phyloP scores from a whole-genome alignment of 2,888 invertebrate species.

The Lasioglossum pauxillum region DNA sequence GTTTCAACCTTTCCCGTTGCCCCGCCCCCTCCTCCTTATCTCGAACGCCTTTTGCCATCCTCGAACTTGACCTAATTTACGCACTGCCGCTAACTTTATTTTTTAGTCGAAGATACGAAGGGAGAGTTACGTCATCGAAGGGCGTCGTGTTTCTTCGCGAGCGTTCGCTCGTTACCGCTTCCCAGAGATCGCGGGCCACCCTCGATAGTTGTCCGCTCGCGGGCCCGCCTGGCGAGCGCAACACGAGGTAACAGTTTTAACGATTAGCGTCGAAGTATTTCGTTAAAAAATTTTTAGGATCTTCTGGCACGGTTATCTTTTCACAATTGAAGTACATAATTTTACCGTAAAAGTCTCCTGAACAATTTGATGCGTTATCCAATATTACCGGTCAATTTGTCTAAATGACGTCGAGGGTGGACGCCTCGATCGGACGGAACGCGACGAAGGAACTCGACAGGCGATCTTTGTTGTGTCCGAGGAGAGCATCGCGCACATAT shows the following conservation, averaged over 20 bases:
- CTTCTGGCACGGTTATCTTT: no score
- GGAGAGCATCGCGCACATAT: conserved; percentile 70
- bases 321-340: background rate
- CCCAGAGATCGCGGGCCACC: background rate
- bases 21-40: background rate
- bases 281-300: background rate
- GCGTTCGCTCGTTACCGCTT: background rate
- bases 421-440: conserved; percentile 20
- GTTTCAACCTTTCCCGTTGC: background rate
- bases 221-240: background rate
- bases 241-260: background rate
- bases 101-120: conserved; percentile 23
- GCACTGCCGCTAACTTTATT: conserved; percentile 58
- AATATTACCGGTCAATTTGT: background rate
- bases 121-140: background rate
- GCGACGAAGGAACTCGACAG: conserved; percentile 25
- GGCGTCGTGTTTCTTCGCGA: conserved; percentile 24
- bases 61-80: conserved; percentile 57
- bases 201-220: background rate
- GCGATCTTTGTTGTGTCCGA: conserved; percentile 38
- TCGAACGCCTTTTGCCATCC: conserved; percentile 47
- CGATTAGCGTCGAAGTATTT: background rate
- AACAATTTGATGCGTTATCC: background rate
- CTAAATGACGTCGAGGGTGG: background rate
- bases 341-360: background rate